Conservation (phyloP, 2,888 invertebrate species). For the Acleris holmiana region DNA sequence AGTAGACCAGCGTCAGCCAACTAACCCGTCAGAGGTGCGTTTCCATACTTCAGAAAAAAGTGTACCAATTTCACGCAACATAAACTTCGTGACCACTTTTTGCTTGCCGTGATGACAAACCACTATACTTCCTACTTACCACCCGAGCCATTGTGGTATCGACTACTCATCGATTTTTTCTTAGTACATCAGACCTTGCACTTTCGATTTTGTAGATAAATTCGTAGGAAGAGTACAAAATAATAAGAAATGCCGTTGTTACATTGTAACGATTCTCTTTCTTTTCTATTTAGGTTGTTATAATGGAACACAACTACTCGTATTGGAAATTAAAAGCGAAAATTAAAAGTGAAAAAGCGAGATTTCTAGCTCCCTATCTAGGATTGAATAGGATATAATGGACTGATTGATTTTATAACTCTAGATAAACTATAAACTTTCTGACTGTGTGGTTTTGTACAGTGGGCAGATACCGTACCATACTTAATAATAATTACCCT, state of each 20-base stretch:
- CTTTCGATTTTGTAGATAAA: slow-evolving; percentile 65
- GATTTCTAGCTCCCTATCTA: too few relatives aligned
- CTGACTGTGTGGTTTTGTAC: too few relatives aligned
- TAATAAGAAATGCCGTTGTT: slow-evolving; percentile 45
- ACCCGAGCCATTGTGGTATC: slow-evolving; percentile 55
- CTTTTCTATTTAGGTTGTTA: slow-evolving; percentile 9
- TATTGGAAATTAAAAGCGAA: too few relatives aligned
- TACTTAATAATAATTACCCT: too few relatives aligned
- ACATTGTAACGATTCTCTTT: slow-evolving; percentile 17
- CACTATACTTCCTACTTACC: slow-evolving; percentile 73
- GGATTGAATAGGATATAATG: too few relatives aligned
- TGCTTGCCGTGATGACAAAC: slow-evolving; percentile 74
- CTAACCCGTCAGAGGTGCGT: slow-evolving; percentile 24
- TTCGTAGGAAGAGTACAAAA: slow-evolving; percentile 25
- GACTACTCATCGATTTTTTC: slow-evolving; percentile 68
- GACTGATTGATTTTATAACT: too few relatives aligned
- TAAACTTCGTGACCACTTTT: slow-evolving; percentile 75
- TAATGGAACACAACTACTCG: too few relatives aligned
- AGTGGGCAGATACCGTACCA: too few relatives aligned
- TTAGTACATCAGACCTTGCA: slow-evolving; percentile 67
- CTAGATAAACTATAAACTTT: too few relatives aligned
- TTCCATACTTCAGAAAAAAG: slow-evolving; percentile 47
- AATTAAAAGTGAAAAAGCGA: too few relatives aligned
- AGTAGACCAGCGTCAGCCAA: slow-evolving; percentile 3
- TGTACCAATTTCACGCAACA: slow-evolving; percentile 79